Evolutionary conservation across 1,140 invertebrate genomes (phyloP), one percentile per base, ranked within the genome.

Genomic region (Amphibalanus amphitrite): DNA sequence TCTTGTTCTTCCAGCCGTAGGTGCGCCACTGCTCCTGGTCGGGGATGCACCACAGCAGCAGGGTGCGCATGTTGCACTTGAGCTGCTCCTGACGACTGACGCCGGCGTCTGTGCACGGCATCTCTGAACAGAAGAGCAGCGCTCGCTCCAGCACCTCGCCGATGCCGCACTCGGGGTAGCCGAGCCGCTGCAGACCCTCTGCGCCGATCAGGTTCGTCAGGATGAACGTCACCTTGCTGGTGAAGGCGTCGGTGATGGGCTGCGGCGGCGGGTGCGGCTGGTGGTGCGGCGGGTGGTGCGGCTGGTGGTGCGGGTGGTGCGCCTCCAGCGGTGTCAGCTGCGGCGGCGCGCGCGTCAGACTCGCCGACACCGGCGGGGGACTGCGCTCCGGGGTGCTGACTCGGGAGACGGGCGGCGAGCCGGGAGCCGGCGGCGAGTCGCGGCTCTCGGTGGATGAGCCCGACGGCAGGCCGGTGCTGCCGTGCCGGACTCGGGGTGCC

Each of bases 31-130:
- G 73, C 15, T 73, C 70, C 69, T 74, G 72, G 28, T 76, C 74
- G n/a, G 75, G 75, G 1, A 76, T 72, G 33, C 73, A 74, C 67
- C 74, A 75, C 70, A 74, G 73, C 25, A 76, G 71, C 28, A 76
- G 69, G 25, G 74, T 72, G 71, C 74, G 71, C 69, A 76, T 71
- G 74, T 76, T 76, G 20, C 74, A 74, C 69, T 76, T 76, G 30
- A 76, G 71, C 29, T 74, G 70, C 71, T 76, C 75, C 70, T 74
- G 74, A 25, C 74, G 40, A 23, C 68, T 69, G 40, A 76, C 71
- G 4, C 74, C 74, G 29, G 75, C 74, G 67, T 76, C 75, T 0
- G 26, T 26, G 69, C 75, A 76, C 0, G 75, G 75, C 67, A 74
- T 73, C 28, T 74, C 74, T 0, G 71, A 71, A 71, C 74, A 74